Evolutionary conservation across 2,113 vertebrate genomes (phyloP).

Genomic region (Dascyllus trimaculatus): DNA sequence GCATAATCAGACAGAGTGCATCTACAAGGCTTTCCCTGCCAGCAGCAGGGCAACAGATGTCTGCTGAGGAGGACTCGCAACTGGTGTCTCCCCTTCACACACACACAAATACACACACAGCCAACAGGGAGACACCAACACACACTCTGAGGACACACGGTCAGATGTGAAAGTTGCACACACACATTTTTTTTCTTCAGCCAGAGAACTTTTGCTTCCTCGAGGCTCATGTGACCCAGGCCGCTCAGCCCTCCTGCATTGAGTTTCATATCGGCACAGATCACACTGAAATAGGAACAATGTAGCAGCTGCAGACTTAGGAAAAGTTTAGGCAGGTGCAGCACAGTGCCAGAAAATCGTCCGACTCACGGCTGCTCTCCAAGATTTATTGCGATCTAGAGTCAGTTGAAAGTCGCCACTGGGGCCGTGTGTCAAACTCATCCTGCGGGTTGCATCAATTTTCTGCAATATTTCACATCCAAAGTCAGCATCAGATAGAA

Average conservation of each 20-base stretch:
- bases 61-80: conserved; percentile 85
- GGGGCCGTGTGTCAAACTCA: no score
- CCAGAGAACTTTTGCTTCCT: conserved; percentile 9
- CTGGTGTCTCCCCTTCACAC: conserved; percentile 64
- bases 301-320: conserved; percentile 10
- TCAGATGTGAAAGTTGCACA: background rate
- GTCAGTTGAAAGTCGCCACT: no score
- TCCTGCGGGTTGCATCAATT: background rate
- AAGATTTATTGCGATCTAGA: no score
- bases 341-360: background rate
- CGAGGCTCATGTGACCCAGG: background rate
- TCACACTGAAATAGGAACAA: background rate
- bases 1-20: conserved; percentile 22
- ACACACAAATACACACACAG: conserved; percentile 84
- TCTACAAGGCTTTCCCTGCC: conserved; percentile 85
- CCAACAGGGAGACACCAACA: background rate
- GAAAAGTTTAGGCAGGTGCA: background rate
- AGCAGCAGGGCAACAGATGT: conserved; percentile 95
- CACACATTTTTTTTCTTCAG: no score
- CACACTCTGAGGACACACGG: background rate
- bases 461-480: background rate
- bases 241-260: background rate
- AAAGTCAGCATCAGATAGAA: background rate
- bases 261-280: conserved; percentile 23
- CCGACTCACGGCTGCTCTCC: background rate